Evolutionary conservation across 2,888 invertebrate genomes (phyloP).

Genomic region (Drosophila mimetica): DNA sequence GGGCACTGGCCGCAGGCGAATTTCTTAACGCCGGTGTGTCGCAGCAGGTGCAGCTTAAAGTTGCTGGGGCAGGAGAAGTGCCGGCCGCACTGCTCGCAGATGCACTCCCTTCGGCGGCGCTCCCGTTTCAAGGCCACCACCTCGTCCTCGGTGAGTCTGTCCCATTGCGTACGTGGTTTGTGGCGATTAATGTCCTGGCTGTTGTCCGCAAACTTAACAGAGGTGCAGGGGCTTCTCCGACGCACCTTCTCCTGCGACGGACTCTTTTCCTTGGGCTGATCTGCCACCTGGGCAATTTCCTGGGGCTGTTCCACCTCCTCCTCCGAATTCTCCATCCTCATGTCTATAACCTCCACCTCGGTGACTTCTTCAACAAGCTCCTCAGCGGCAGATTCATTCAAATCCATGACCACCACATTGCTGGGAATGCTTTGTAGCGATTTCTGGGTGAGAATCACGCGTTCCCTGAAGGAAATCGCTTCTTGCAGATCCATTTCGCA

Average conservation of each 20-base stretch:
- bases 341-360: slow-evolving; percentile 15
- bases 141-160: slow-evolving; percentile 61
- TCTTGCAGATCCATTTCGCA: slow-evolving; percentile 55
- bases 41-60: slow-evolving; percentile 67
- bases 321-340: neutral
- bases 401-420: slow-evolving; percentile 36
- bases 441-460: slow-evolving; percentile 64
- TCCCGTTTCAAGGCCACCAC: slow-evolving; percentile 59
- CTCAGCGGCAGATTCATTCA: slow-evolving; percentile 28
- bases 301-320: neutral
- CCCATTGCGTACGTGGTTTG: slow-evolving; percentile 63
- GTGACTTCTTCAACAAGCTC: slow-evolving; percentile 7
- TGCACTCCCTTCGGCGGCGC: slow-evolving; percentile 68
- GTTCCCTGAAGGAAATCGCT: slow-evolving; percentile 62
- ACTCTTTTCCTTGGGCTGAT: neutral
- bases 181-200: slow-evolving; percentile 21
- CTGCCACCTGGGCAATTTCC: neutral
- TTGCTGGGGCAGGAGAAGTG: slow-evolving; percentile 71
- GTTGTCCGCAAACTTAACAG: slow-evolving; percentile 53
- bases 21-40: slow-evolving; percentile 60
- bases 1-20: slow-evolving; percentile 57
- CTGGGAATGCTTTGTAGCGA: slow-evolving; percentile 33
- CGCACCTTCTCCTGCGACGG: neutral
- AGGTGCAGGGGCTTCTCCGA: slow-evolving; percentile 14
- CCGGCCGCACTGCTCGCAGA: slow-evolving; percentile 64